Evolutionary conservation across 2,113 vertebrate genomes (phyloP).

Genomic region (Pontoporia blainvillei): DNA sequence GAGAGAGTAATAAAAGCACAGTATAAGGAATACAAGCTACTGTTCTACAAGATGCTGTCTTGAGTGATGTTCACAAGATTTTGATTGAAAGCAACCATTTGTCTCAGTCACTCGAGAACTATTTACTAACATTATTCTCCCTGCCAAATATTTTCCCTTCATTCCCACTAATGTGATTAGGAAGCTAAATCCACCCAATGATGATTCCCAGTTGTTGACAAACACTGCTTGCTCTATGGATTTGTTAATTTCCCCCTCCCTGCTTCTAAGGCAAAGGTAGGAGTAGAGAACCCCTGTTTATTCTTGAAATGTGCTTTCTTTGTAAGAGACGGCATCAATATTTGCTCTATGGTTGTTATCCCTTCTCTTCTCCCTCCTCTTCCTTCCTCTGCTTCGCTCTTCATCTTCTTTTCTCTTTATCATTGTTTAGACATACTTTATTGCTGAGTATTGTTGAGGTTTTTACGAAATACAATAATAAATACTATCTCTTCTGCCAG

Average conservation of each 20-base stretch:
- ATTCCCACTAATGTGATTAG: constrained; percentile 69
- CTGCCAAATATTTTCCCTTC: constrained; percentile 65
- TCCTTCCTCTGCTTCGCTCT: neutral
- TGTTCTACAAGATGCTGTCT: constrained; percentile 51
- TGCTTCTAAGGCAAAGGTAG: neutral
- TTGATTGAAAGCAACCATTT: constrained; percentile 77
- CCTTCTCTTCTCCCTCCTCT: neutral
- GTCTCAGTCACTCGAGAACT: constrained; percentile 74
- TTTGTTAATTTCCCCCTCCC: neutral
- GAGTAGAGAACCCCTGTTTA: neutral
- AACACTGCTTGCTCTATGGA: neutral
- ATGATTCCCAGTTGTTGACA: constrained; percentile 63
- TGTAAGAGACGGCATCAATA: neutral
- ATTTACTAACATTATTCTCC: constrained; percentile 72
- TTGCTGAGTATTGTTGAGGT: neutral
- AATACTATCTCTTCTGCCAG: neutral
- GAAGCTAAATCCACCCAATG: constrained; percentile 74
- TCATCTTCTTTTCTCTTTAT: neutral
- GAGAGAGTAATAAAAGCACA: constrained; percentile 7
- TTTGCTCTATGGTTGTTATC: neutral
- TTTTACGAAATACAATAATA: neutral
- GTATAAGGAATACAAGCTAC: constrained; percentile 64
- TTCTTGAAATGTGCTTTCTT: neutral
- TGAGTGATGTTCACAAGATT: constrained; percentile 74
- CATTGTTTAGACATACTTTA: neutral